phyloP scores from a whole-genome alignment of 2,888 invertebrate genomes.

The Crematogaster levior region DNA sequence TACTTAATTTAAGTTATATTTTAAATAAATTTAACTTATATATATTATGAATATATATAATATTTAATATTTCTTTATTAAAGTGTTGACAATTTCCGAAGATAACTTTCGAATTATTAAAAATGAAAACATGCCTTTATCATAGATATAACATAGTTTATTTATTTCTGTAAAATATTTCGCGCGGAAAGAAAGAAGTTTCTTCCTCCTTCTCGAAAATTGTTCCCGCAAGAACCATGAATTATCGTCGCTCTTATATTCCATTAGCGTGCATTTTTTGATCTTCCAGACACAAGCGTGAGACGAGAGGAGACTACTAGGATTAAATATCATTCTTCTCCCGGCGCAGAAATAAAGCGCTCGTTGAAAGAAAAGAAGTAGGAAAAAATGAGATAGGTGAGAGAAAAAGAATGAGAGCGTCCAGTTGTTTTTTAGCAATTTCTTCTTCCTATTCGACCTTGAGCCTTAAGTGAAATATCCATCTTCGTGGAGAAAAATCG shows the following conservation, averaged over 20 bases:
- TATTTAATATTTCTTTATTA: background rate
- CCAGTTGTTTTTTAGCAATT: constrained; percentile 23
- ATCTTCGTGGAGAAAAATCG: constrained; percentile 56
- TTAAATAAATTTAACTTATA: background rate
- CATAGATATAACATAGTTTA: background rate
- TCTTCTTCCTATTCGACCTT: constrained; percentile 49
- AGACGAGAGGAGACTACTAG: constrained; percentile 6
- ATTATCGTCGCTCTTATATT: constrained; percentile 14
- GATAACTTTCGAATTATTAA: background rate
- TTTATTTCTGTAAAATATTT: background rate
- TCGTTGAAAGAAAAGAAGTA: constrained; percentile 18
- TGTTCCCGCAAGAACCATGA: background rate
- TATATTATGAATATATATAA: background rate
- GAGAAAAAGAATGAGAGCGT: constrained; percentile 47
- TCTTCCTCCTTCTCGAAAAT: background rate
- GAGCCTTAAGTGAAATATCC: constrained; percentile 60
- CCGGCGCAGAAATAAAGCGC: constrained; percentile 44
- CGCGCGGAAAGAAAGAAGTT: background rate
- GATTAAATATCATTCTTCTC: constrained; percentile 49
- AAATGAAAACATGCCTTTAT: background rate
- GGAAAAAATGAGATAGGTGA: constrained; percentile 11
- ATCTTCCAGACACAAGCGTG: background rate
- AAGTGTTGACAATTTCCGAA: background rate
- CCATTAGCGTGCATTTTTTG: constrained; percentile 14
- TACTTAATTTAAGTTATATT: too few species aligned